Evolutionary conservation across 1,140 invertebrate species (phyloP).

Genomic region (Trigoniulus corallinus): DNA sequence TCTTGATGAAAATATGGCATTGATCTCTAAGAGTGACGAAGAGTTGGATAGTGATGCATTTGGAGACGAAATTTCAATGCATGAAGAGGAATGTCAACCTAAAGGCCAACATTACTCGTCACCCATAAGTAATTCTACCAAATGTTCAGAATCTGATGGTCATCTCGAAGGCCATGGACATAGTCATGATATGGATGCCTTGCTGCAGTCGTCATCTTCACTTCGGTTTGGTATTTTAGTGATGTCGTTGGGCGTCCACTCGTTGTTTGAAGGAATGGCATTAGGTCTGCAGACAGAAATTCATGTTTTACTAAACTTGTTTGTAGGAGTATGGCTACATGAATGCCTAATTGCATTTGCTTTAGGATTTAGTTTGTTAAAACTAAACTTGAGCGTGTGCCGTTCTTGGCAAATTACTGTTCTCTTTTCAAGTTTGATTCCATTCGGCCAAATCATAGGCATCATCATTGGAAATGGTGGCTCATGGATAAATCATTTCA

Average conservation of each 20-base stretch:
- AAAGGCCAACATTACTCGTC: background rate
- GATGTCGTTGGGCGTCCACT: conserved; percentile 27
- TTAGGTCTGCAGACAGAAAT: conserved; percentile 25
- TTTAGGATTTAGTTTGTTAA: conserved; percentile 24
- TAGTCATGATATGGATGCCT: conserved; percentile 1
- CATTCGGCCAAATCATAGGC: conserved; percentile 25
- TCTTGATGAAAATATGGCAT: background rate
- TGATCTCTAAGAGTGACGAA: background rate
- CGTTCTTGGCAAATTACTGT: conserved; percentile 18
- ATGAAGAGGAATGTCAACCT: background rate
- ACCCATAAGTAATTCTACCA: background rate
- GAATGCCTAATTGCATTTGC: conserved; percentile 28
- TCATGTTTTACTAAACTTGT: conserved; percentile 22
- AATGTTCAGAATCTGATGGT: background rate
- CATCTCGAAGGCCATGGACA: conserved; percentile 1
- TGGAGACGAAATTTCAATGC: background rate
- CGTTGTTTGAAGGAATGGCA: conserved; percentile 30
- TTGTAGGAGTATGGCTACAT: conserved; percentile 27
- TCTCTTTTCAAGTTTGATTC: conserved; percentile 22
- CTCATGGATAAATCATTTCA: conserved; percentile 6
- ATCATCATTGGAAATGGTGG: conserved; percentile 18
- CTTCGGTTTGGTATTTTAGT: conserved; percentile 23
- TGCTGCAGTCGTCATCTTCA: background rate
- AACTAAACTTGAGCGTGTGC: conserved; percentile 15
- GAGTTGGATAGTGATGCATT: background rate